Evolutionary conservation across 2,113 vertebrate species (phyloP).

Genomic region (Epinephelus moara): DNA sequence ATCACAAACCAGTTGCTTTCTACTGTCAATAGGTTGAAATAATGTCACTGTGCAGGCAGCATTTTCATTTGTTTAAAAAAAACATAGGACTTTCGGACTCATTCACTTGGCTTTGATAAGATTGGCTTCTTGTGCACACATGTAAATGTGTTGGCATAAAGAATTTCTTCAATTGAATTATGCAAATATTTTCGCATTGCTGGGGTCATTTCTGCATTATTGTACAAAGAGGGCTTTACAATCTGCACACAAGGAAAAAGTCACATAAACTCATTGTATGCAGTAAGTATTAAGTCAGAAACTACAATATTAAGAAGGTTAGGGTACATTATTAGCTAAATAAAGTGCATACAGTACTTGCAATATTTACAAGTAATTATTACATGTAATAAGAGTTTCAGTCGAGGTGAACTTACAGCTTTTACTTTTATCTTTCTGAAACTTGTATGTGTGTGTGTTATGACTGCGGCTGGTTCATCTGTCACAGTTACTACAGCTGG

Average conservation of each 20-base stretch:
- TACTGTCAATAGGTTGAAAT: neutral
- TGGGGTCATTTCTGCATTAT: neutral
- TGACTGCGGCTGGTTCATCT: slow-evolving; percentile 61
- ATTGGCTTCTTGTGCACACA: neutral
- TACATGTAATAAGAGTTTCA: neutral
- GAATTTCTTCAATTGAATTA: neutral
- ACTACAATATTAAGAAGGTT: neutral
- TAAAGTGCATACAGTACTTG: neutral
- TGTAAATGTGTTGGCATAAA: neutral
- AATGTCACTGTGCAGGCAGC: neutral
- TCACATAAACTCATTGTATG: neutral
- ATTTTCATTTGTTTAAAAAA: neutral
- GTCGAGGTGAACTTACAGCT: neutral
- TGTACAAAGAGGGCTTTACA: neutral
- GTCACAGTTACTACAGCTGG: slow-evolving; percentile 62
- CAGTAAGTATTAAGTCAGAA: no score
- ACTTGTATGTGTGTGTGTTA: slow-evolving; percentile 38
- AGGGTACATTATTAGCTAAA: neutral
- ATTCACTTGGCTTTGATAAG: neutral
- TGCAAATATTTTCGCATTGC: neutral
- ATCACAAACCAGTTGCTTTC: neutral
- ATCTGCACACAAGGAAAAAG: neutral
- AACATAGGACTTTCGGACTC: neutral
- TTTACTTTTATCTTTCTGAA: slow-evolving; percentile 8
- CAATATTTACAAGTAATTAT: neutral